These are phyloP conservation scores for Neoitamus cyanurus DNA, from an alignment of 2,888 invertebrate species.

Conservation along the genomic window DNA sequence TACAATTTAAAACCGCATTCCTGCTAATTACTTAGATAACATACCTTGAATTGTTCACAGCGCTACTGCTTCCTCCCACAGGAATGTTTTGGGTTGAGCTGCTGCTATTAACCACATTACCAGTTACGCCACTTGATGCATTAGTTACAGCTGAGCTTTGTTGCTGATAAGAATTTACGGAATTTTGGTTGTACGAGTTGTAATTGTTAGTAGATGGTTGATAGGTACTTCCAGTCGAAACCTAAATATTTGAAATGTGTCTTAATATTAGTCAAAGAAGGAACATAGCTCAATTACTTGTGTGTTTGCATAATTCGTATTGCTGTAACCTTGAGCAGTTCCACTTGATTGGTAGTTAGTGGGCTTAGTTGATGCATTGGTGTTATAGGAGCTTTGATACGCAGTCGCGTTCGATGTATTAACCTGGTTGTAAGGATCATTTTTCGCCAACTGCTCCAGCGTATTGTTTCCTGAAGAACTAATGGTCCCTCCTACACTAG, in stretches of 20 bases:
- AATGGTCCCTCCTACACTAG: constrained; percentile 56
- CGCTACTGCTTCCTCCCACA: constrained; percentile 62
- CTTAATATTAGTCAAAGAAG: background rate
- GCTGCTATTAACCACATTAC: constrained; percentile 51
- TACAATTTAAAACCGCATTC: background rate
- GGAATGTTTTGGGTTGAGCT: constrained; percentile 66
- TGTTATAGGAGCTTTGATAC: constrained; percentile 63
- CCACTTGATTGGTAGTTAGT: constrained; percentile 62
- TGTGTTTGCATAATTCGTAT: constrained; percentile 63
- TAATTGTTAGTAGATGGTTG: constrained; percentile 63
- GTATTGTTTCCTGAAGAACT: constrained; percentile 56
- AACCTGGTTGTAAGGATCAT: constrained; percentile 64
- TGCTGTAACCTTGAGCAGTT: constrained; percentile 62
- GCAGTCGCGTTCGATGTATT: constrained; percentile 58
- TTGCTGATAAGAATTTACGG: constrained; percentile 66
- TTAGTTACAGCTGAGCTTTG: constrained; percentile 54
- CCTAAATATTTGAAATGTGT: constrained; percentile 52
- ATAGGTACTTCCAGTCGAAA: constrained; percentile 63
- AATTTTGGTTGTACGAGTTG: constrained; percentile 64
- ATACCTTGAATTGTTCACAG: constrained; percentile 63
- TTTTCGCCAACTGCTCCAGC: constrained; percentile 64
- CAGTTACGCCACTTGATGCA: constrained; percentile 54
- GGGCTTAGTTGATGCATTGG: constrained; percentile 60
- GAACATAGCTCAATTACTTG: constrained; percentile 55
- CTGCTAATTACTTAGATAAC: constrained; percentile 45